These are phyloP conservation scores for Hecatera dysodea DNA, from an alignment of 2,888 invertebrate species.

Conservation along the genomic window DNA sequence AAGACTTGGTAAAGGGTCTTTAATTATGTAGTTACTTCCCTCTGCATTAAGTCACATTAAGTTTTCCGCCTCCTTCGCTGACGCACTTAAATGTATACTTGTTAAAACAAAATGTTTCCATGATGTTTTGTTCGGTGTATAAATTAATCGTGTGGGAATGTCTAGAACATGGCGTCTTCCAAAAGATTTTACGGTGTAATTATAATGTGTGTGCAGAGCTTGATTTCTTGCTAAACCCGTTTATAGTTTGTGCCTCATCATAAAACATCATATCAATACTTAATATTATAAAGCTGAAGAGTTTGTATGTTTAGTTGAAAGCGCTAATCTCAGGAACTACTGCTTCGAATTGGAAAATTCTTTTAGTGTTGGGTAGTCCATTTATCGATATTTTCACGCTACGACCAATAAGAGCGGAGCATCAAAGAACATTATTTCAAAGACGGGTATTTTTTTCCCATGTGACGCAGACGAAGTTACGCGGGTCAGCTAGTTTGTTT, in stretches of 20 bases:
- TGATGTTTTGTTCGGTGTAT: not conserved
- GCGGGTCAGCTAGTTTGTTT: too few relatives aligned
- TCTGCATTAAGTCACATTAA: too few relatives aligned
- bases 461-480: too few relatives aligned
- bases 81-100: not conserved
- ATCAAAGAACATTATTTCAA: too few relatives aligned
- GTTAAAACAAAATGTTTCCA: not conserved
- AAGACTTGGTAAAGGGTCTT: not conserved
- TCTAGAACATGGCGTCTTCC: conserved; percentile 7
- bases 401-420: too few relatives aligned
- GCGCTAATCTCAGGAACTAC: too few relatives aligned
- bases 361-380: too few relatives aligned
- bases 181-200: conserved; percentile 20
- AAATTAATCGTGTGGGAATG: conserved; percentile 16
- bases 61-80: not conserved
- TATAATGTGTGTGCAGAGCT: conserved; percentile 21
- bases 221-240: conserved; percentile 43
- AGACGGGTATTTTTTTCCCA: too few relatives aligned
- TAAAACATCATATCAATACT: conserved; percentile 36
- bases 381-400: too few relatives aligned
- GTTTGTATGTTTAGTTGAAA: too few relatives aligned
- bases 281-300: too few relatives aligned
- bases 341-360: too few relatives aligned
- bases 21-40: not conserved
- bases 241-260: conserved; percentile 22